These are phyloP conservation scores for Epistrophe eligans DNA, from an alignment of 2,888 invertebrate genomes.

Conservation along the genomic window DNA sequence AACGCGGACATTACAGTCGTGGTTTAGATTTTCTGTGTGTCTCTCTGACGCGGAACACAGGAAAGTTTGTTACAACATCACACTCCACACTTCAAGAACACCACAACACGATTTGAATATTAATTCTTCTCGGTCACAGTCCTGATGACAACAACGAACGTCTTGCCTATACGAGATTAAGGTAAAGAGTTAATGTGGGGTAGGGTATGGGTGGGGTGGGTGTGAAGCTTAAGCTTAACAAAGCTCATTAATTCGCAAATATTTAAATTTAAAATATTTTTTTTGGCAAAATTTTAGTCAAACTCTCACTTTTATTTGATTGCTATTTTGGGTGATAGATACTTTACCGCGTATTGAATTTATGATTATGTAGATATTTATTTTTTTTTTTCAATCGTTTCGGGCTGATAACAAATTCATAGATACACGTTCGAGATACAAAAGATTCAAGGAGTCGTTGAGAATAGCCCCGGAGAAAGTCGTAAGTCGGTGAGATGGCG, in stretches of 20 bases:
- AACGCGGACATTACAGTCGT: slow-evolving; percentile 35
- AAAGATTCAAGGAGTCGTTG: background rate
- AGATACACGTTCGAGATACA: slow-evolving; percentile 15
- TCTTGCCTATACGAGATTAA: background rate
- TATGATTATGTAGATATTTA: slow-evolving; percentile 29
- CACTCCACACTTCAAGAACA: slow-evolving; percentile 40
- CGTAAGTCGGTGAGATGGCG: background rate
- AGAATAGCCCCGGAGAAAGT: slow-evolving; percentile 41
- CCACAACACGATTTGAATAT: slow-evolving; percentile 72
- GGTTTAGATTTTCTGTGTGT: slow-evolving; percentile 23
- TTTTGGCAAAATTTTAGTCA: slow-evolving; percentile 20
- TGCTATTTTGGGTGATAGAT: background rate
- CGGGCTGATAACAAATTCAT: slow-evolving; percentile 43
- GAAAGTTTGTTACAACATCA: slow-evolving; percentile 42
- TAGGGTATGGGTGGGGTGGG: no score
- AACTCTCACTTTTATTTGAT: slow-evolving; percentile 65
- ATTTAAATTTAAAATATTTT: slow-evolving; percentile 20
- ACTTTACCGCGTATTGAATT: slow-evolving; percentile 39
- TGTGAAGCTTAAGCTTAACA: background rate
- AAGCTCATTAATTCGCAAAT: slow-evolving; percentile 23
- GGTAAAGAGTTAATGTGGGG: background rate
- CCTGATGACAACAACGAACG: slow-evolving; percentile 1
- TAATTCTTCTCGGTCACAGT: slow-evolving; percentile 55
- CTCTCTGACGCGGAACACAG: slow-evolving; percentile 42
- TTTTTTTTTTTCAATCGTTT: slow-evolving; percentile 13